These are phyloP conservation scores for Acronicta alni DNA, from an alignment of 2,888 invertebrate species.

Conservation along the genomic window DNA sequence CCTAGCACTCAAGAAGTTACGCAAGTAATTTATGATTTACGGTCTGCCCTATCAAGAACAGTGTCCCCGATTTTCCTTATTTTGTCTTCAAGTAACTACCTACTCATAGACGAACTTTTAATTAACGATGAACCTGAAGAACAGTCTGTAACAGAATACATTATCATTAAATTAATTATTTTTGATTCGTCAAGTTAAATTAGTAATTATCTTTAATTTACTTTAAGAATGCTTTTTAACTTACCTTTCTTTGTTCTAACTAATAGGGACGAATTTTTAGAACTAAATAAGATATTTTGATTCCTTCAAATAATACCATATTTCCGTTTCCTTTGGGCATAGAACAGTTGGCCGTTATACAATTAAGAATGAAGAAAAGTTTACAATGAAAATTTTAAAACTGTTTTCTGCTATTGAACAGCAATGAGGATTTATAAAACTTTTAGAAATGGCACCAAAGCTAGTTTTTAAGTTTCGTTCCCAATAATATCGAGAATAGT, in stretches of 20 bases:
- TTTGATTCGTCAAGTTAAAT: slow-evolving; percentile 27
- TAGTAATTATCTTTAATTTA: slow-evolving; percentile 1
- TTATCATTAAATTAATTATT: slow-evolving; percentile 33
- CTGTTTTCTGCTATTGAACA: slow-evolving; percentile 9
- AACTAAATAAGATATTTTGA: background rate
- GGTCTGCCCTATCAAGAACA: slow-evolving; percentile 3
- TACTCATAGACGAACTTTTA: slow-evolving; percentile 17
- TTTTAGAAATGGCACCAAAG: slow-evolving; percentile 16
- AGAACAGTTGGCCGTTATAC: background rate
- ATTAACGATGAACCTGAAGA: slow-evolving; percentile 20
- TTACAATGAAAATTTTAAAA: background rate
- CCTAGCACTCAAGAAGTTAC: slow-evolving; percentile 35
- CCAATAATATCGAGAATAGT: slow-evolving; percentile 32
- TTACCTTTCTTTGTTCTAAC: slow-evolving; percentile 20
- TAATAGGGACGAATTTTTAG: slow-evolving; percentile 1
- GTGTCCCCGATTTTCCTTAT: slow-evolving; percentile 20
- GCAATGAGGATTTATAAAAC: slow-evolving; percentile 16
- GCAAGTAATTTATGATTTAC: slow-evolving; percentile 30
- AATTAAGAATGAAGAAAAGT: background rate
- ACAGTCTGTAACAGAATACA: slow-evolving; percentile 14
- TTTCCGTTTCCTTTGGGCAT: background rate
- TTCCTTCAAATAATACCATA: background rate
- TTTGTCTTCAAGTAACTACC: slow-evolving; percentile 8
- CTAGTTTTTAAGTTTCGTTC: slow-evolving; percentile 23
- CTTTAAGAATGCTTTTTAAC: slow-evolving; percentile 7